These are phyloP conservation scores for Seira sanloemensis DNA, from an alignment of 2,888 invertebrate genomes.

Conservation along the genomic window DNA sequence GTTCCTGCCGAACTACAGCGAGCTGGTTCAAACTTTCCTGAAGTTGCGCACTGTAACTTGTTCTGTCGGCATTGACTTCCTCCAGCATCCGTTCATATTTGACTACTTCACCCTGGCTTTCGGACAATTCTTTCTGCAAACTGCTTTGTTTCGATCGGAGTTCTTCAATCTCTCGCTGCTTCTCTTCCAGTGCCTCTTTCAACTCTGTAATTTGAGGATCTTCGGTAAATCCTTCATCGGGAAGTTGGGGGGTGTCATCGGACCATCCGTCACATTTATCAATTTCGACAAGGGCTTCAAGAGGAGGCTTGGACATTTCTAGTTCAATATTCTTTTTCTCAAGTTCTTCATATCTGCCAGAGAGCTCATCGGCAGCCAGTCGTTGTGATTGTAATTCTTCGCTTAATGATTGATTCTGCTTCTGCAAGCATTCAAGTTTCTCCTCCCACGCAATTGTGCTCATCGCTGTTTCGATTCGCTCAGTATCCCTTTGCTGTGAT, in stretches of 20 bases:
- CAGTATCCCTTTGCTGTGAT: conserved; percentile 43
- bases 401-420: conserved; percentile 76
- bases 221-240: conserved; percentile 56
- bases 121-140: conserved; percentile 57
- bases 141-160: conserved; percentile 29
- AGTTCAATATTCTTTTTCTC: conserved; percentile 37
- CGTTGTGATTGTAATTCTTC: conserved; percentile 44
- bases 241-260: conserved; percentile 49
- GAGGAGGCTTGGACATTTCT: conserved; percentile 37
- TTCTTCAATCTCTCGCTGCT: conserved; percentile 30
- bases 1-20: conserved; percentile 24
- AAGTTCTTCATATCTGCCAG: conserved; percentile 33
- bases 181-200: conserved; percentile 48
- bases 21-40: conserved; percentile 39
- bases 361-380: conserved; percentile 34
- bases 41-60: not conserved
- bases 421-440: conserved; percentile 76
- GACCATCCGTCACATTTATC: conserved; percentile 61
- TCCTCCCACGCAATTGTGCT: conserved; percentile 75
- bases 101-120: conserved; percentile 39
- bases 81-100: conserved; percentile 36
- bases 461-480: conserved; percentile 46
- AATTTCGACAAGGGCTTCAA: conserved; percentile 44
- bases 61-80: conserved; percentile 21
- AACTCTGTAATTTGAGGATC: conserved; percentile 65